A percentile compares a stretch with the other conserved stretches of the same genome.
Conservation (phyloP, 2,113 vertebrate genomes). For the Proterorhinus semilunaris region DNA sequence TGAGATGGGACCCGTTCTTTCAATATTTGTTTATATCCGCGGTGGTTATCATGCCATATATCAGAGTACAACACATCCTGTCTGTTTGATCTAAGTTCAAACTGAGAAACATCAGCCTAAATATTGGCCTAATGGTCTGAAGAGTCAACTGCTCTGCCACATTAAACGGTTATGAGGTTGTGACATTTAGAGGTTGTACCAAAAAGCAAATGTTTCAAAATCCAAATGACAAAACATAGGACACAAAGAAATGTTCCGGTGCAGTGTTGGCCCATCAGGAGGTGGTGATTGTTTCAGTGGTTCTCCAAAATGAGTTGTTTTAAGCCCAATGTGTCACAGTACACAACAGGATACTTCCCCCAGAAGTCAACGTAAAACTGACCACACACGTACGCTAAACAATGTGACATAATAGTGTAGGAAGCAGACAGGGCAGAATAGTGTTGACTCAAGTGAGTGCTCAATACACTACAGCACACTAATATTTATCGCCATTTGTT, state of each 20-base stretch:
- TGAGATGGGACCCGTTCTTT: background rate
- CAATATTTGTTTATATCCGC: constrained; percentile 51
- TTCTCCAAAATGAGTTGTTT: constrained; percentile 20
- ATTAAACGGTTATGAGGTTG: background rate
- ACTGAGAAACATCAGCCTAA: constrained; percentile 23
- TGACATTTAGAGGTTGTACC: background rate
- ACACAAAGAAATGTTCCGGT: constrained; percentile 10
- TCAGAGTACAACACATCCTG: constrained; percentile 63
- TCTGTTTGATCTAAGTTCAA: constrained; percentile 38
- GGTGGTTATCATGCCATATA: constrained; percentile 42
- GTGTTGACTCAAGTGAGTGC: background rate
- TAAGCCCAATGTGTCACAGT: constrained; percentile 44
- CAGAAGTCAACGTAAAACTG: background rate
- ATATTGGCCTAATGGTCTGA: constrained; percentile 5
- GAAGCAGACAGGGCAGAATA: background rate
- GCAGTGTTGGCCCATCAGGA: background rate
- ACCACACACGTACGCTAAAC: background rate
- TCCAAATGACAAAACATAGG: background rate
- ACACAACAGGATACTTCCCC: constrained; percentile 57
- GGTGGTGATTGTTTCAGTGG: constrained; percentile 3
- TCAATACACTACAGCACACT: too few relatives aligned
- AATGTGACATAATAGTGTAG: background rate
- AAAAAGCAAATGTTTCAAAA: background rate
- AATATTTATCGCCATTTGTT: too few relatives aligned
- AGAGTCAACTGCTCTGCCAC: constrained; percentile 10